These are phyloP conservation scores for Andrena dorsata DNA, from an alignment of 2,888 invertebrate species.

Conservation along the genomic window DNA sequence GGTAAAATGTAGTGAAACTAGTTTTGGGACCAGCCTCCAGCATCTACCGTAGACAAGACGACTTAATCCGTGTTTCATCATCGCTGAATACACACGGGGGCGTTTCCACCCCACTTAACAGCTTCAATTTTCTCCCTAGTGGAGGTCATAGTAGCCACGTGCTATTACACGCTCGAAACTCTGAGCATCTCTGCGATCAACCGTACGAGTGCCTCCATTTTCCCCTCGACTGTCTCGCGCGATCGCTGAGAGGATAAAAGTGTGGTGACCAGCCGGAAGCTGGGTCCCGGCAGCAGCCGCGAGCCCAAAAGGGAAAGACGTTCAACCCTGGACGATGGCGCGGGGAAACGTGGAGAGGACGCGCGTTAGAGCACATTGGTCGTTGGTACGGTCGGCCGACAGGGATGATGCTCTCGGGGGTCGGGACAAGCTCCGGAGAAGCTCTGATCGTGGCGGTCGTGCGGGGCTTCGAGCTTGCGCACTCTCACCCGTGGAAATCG, in stretches of 20 bases:
- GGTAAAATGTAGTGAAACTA: too few relatives aligned
- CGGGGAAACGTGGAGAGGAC: constrained; percentile 43
- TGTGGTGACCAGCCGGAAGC: not conserved
- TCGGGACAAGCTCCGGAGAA: constrained; percentile 71
- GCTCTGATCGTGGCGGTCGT: constrained; percentile 68
- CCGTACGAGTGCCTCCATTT: too few relatives aligned
- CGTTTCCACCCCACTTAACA: too few relatives aligned
- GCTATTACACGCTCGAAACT: too few relatives aligned
- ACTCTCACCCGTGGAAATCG: constrained; percentile 72
- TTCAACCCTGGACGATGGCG: constrained; percentile 61
- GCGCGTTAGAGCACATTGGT: constrained; percentile 57
- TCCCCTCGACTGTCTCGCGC: too few relatives aligned
- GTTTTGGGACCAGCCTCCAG: too few relatives aligned
- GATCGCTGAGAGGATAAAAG: not conserved
- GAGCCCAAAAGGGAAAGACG: constrained; percentile 47
- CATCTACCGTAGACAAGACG: too few relatives aligned
- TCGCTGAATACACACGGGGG: too few relatives aligned
- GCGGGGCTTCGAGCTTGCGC: constrained; percentile 78
- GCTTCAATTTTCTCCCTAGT: too few relatives aligned
- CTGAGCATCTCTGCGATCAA: too few relatives aligned
- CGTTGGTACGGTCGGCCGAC: constrained; percentile 51
- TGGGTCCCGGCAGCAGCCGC: not conserved
- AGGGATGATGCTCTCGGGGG: constrained; percentile 67
- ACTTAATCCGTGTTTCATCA: too few relatives aligned
- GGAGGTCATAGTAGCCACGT: too few relatives aligned